Evolutionary conservation across 2,888 invertebrate genomes (phyloP).

Genomic region (Tenthredo notha): DNA sequence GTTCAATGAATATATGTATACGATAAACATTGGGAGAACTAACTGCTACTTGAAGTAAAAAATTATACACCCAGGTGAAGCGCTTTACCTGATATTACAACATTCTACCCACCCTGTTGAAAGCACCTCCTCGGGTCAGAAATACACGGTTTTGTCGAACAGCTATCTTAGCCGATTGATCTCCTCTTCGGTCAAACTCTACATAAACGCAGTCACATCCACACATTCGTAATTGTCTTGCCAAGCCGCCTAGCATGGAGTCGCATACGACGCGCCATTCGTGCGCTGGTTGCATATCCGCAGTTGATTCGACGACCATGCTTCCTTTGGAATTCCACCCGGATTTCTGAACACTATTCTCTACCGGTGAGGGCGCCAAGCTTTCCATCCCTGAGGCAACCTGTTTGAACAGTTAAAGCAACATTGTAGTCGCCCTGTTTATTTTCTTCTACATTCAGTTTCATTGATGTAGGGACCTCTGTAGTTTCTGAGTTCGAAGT

Average conservation of each 20-base stretch:
- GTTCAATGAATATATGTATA: not conserved
- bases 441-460: not conserved
- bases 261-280: slow-evolving; percentile 81
- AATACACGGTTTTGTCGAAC: slow-evolving; percentile 80
- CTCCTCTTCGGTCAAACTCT: slow-evolving; percentile 79
- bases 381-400: slow-evolving; percentile 3
- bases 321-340: slow-evolving; percentile 7
- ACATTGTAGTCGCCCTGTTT: slow-evolving; percentile 9
- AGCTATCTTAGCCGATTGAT: slow-evolving; percentile 80
- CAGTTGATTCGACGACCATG: not conserved
- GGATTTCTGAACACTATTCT: slow-evolving; percentile 32
- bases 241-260: slow-evolving; percentile 82
- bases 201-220: slow-evolving; percentile 82
- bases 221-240: slow-evolving; percentile 83
- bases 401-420: slow-evolving; percentile 10
- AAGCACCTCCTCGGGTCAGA: slow-evolving; percentile 80
- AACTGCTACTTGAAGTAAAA: not conserved
- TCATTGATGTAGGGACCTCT: slow-evolving; percentile 20
- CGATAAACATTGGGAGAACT: not conserved
- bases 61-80: not conserved
- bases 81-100: slow-evolving; percentile 26
- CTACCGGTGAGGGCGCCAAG: not conserved
- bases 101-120: slow-evolving; percentile 75
- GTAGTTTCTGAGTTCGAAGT: not conserved
- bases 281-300: slow-evolving; percentile 59